Evolutionary conservation across 2,113 vertebrate species (phyloP), one percentile per base, ranked within the genome.

Genomic region (Rallus limicola): DNA sequence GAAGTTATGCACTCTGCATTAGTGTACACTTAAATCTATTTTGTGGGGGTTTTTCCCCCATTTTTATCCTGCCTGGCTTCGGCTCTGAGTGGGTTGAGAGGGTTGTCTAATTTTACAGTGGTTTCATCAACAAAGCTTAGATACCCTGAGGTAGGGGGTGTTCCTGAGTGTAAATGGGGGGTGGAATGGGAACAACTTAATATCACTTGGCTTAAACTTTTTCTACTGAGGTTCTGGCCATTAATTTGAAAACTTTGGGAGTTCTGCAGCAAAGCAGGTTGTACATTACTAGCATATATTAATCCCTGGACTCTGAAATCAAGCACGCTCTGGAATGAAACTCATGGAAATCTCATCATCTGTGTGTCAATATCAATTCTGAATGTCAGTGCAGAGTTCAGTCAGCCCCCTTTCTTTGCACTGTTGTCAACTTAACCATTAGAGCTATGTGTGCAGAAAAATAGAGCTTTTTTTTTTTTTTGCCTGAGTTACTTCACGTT

Each of bases 321-420:
- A 58, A 31, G 19, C 0, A 2, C 74, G 23, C 9, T 55, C 13
- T 21, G 42, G 31, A 69, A 46, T 13, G 50, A 91, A 90, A 25
- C 5, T 89, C 11, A 1, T 2, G 11, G 26, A 36, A 82, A 16
- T 60, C 3, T 60, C 3, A 5, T 34, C 12, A 50, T 24, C 24
- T 1, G 0, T 0, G 0, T 48, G 34, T 40, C 23, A 59, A 1
- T n/a, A 46, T n/a, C 2, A 25, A 14, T 68, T 67, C 28, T 29
- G 28, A 82, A 38, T n/a, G 13, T 55, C 64, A 21, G 1, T 40
- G 86, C 8, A 26, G 34, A 53, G 28, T 20, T 31, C n/a, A 28
- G 59, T 56, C 36, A 78, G 18, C 7, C 29, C 24, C 7, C 0
- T 16, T 64, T n/a, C 63, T 55, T 88, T 31, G 29, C 21, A 1